Percentiles rank a stretch among this genome's conserved stretches.
Conservation (phyloP, 2,797 vertebrate species). For the Hyperoplus lanceolatus region DNA sequence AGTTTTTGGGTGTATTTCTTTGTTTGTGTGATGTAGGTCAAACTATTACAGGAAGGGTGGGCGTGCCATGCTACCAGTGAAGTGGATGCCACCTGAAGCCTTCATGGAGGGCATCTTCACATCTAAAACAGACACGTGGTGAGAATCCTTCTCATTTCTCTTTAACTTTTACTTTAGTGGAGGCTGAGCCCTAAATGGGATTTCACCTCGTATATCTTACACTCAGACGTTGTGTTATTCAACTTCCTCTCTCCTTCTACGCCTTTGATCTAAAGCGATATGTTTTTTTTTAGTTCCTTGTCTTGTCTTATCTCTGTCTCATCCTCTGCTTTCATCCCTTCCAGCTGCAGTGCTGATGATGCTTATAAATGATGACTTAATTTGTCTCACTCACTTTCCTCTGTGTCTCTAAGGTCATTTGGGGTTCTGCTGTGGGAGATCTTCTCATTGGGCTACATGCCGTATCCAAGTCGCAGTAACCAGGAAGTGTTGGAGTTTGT, state of each 20-base stretch:
- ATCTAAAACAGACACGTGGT: conserved; percentile 99
- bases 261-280: conserved; percentile 21
- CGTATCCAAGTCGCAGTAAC: conserved; percentile 98
- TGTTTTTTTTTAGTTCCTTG: conserved; percentile 16
- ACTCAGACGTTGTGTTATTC: neutral
- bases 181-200: neutral
- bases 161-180: too few relatives aligned
- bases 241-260: conserved; percentile 43
- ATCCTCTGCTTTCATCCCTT: conserved; percentile 38
- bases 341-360: conserved; percentile 24
- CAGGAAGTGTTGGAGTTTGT: conserved; percentile 99
- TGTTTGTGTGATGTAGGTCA: conserved; percentile 83
- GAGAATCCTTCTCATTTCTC: conserved; percentile 38
- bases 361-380: conserved; percentile 51
- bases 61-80: conserved; percentile 97
- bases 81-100: conserved; percentile 99
- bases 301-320: conserved; percentile 27
- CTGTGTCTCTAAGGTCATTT: conserved; percentile 90
- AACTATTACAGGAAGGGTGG: conserved; percentile 99
- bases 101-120: conserved; percentile 99
- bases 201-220: neutral
- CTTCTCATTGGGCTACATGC: conserved; percentile 98
- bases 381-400: conserved; percentile 28
- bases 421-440: conserved; percentile 98
- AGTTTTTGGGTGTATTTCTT: conserved; percentile 32